A percentile compares a stretch with the other conserved stretches of the same genome.
These are phyloP conservation scores for Oreotrochilus melanogaster DNA, from an alignment of 2,113 vertebrate species.

Conservation along the genomic window DNA sequence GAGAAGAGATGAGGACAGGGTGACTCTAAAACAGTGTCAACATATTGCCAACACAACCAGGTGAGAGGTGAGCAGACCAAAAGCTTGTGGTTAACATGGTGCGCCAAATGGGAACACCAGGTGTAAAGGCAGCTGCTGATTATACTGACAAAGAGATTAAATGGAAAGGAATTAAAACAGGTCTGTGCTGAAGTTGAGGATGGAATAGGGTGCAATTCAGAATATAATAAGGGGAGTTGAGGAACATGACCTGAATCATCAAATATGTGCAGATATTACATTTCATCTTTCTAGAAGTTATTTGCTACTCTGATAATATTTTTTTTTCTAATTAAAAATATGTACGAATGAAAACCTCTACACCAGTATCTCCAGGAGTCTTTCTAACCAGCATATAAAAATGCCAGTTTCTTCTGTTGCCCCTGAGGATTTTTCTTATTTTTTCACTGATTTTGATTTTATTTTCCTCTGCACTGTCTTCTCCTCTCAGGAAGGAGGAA, in stretches of 20 bases:
- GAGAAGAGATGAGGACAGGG: not conserved
- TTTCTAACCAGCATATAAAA: not conserved
- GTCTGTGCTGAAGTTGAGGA: not conserved
- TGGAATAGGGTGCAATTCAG: not conserved
- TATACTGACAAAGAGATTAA: not conserved
- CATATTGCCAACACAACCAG: not conserved
- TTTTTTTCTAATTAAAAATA: not conserved
- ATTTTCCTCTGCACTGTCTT: not conserved
- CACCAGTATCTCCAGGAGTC: not conserved
- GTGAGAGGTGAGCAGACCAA: not conserved
- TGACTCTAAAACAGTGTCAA: not conserved
- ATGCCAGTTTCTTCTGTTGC: not conserved
- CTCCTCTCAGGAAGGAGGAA: not conserved
- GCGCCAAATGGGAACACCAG: not conserved
- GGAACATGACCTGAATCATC: not conserved
- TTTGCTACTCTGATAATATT: not conserved
- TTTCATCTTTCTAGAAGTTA: not conserved
- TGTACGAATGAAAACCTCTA: not conserved
- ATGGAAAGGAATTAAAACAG: not conserved
- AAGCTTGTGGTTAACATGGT: not conserved
- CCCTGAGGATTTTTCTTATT: not conserved
- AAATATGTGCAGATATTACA: not conserved
- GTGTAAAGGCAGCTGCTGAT: not conserved
- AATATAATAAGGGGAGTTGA: not conserved
- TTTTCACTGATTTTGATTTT: not conserved